phyloP scores from a whole-genome alignment of 2,888 invertebrate genomes.

The Harmothoe impar region DNA sequence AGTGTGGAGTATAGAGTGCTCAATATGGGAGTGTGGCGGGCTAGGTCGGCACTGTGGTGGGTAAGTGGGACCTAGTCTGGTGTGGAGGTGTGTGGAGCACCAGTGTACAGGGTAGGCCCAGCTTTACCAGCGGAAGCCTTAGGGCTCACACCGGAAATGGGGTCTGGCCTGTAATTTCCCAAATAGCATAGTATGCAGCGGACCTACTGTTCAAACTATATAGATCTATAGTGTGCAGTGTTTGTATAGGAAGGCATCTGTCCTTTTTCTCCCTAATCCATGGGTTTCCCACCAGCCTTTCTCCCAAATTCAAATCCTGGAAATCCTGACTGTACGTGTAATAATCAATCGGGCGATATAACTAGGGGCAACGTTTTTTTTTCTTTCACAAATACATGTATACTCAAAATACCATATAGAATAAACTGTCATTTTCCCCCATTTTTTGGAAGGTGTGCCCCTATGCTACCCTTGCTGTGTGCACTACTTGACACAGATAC shows the following conservation, averaged over 20 bases:
- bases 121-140: background rate
- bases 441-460: background rate
- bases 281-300: too few species aligned
- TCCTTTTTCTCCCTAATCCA: too few species aligned
- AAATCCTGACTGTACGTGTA: too few species aligned
- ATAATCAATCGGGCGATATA: too few species aligned
- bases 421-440: background rate
- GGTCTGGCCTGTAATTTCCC: slow-evolving; percentile 36
- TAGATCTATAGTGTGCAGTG: too few species aligned
- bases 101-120: background rate
- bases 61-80: background rate
- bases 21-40: background rate
- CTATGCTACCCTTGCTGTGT: background rate
- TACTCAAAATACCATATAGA: background rate
- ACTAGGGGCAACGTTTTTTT: too few species aligned
- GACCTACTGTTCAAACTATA: slow-evolving; percentile 4
- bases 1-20: background rate
- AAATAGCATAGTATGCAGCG: slow-evolving; percentile 17
- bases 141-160: background rate
- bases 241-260: too few species aligned
- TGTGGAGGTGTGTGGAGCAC: background rate
- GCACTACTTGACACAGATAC: slow-evolving; percentile 27
- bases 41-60: background rate
- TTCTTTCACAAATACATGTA: too few species aligned
- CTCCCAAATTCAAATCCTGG: too few species aligned